Conservation (phyloP, 2,113 vertebrate genomes). For the Jaculus jaculus region DNA sequence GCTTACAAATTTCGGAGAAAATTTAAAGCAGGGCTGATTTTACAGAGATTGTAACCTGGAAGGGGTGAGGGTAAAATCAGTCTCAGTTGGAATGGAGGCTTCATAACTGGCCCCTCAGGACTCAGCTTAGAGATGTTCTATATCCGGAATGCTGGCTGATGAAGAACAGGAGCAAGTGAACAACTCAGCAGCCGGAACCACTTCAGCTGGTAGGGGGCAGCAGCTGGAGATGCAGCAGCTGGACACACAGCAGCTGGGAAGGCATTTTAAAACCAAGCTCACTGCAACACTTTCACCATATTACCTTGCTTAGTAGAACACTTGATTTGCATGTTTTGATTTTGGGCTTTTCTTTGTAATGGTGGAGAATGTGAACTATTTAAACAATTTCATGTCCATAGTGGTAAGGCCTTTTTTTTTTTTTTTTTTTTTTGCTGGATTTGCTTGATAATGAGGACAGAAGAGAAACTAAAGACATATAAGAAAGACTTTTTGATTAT, state of each 20-base stretch:
- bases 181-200: neutral
- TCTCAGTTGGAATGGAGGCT: neutral
- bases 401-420: no score
- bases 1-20: neutral
- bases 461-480: neutral
- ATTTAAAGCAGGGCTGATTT: neutral
- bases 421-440: neutral
- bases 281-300: neutral
- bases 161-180: neutral
- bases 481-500: neutral
- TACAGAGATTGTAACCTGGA: neutral
- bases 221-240: neutral
- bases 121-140: neutral
- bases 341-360: neutral
- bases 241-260: neutral
- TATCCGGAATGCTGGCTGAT: neutral
- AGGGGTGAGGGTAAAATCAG: neutral
- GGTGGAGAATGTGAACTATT: neutral
- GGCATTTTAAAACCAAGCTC: neutral
- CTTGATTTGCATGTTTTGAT: neutral
- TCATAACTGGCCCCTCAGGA: neutral
- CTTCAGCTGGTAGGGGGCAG: neutral
- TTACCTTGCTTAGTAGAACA: neutral
- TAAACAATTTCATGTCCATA: neutral
- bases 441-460: neutral